phyloP scores from a whole-genome alignment of 2,797 vertebrate species.

The Poliocrania exsul region DNA sequence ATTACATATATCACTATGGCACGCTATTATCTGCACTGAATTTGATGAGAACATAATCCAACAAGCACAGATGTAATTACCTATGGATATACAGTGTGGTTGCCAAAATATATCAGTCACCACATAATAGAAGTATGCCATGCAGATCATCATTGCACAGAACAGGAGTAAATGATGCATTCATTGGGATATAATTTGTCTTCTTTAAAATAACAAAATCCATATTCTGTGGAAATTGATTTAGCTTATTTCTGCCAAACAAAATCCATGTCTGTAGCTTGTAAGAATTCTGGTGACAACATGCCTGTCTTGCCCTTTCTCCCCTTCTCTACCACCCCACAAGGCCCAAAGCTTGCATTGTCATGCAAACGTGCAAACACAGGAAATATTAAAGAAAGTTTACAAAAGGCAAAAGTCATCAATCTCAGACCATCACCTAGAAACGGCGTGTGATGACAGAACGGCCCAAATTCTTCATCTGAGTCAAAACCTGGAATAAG shows the following conservation, averaged over 20 bases:
- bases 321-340: constrained; percentile 50
- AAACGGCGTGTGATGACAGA: constrained; percentile 77
- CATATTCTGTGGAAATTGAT: constrained; percentile 36
- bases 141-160: constrained; percentile 61
- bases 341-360: constrained; percentile 34
- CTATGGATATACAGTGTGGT: constrained; percentile 68
- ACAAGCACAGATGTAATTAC: constrained; percentile 43
- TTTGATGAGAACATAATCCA: constrained; percentile 5
- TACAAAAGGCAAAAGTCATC: constrained; percentile 56
- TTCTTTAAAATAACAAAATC: neutral
- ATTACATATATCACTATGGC: neutral
- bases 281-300: constrained; percentile 11
- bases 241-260: constrained; percentile 37
- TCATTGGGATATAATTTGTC: constrained; percentile 32
- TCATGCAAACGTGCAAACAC: constrained; percentile 82
- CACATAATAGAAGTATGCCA: constrained; percentile 63
- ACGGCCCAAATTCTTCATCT: constrained; percentile 79
- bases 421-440: constrained; percentile 78
- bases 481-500: constrained; percentile 85
- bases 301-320: constrained; percentile 47
- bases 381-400: constrained; percentile 60
- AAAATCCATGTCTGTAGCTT: constrained; percentile 27
- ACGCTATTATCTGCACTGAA: neutral
- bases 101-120: constrained; percentile 61
- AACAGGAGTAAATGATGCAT: constrained; percentile 62